A percentile compares a stretch with the other conserved stretches of the same genome.
Evolutionary conservation across 2,888 invertebrate species (phyloP).

Genomic region (Megaustenia siamemsis): DNA sequence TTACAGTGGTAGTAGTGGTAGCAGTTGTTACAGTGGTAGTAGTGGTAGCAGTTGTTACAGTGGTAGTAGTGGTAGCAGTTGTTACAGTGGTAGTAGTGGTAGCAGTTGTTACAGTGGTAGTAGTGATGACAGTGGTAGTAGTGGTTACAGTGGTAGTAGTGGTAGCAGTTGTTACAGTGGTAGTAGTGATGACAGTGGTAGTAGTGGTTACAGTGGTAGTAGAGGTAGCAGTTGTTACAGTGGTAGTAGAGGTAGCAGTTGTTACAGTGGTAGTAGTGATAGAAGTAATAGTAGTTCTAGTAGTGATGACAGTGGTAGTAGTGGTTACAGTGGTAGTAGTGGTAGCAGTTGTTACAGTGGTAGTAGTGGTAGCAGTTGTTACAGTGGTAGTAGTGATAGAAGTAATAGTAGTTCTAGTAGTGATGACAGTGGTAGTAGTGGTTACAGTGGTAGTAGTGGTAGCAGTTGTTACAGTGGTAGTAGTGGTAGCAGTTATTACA

Average conservation of each 20-base stretch:
- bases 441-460: not conserved
- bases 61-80: not conserved
- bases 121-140: too few relatives aligned
- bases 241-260: not conserved
- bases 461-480: too few relatives aligned
- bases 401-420: too few relatives aligned
- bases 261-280: not conserved
- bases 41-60: constrained; percentile 1
- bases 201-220: not conserved
- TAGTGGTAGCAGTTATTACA: too few relatives aligned
- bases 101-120: not conserved
- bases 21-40: not conserved
- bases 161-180: not conserved
- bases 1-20: not conserved
- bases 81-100: not conserved
- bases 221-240: not conserved
- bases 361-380: too few relatives aligned
- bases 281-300: too few relatives aligned
- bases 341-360: too few relatives aligned
- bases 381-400: too few relatives aligned
- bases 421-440: not conserved
- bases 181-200: not conserved
- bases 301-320: too few relatives aligned
- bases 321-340: not conserved
- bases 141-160: too few relatives aligned